Evolutionary conservation across 1,140 invertebrate species (phyloP).

Genomic region (Sycobia sp.): DNA sequence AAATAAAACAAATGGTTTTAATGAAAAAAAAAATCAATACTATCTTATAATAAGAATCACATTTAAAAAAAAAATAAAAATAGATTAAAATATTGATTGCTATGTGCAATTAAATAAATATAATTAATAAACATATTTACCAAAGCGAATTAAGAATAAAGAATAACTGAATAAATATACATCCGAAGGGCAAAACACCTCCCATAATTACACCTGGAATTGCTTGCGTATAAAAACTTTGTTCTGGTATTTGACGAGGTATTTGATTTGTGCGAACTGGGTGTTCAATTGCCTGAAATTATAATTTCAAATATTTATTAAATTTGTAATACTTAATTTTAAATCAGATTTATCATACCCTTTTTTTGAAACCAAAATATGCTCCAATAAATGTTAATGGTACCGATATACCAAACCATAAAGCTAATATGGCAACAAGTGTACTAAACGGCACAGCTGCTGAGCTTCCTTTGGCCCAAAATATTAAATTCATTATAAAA

Average conservation of each 20-base stretch:
- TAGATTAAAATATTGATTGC: too few relatives aligned
- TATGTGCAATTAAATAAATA: too few relatives aligned
- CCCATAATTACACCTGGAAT: conserved; percentile 95
- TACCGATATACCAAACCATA: conserved; percentile 98
- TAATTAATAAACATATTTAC: conserved; percentile 60
- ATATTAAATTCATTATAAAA: conserved; percentile 94
- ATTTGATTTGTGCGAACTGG: conserved; percentile 99
- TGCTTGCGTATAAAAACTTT: conserved; percentile 95
- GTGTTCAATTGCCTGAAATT: conserved; percentile 83
- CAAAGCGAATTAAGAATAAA: conserved; percentile 99
- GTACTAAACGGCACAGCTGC: conserved; percentile 97
- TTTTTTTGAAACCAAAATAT: conserved; percentile 97
- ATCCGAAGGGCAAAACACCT: conserved; percentile 97
- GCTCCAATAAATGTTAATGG: conserved; percentile 97
- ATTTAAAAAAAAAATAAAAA: too few relatives aligned
- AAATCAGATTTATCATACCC: conserved; percentile 66
- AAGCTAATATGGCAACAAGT: conserved; percentile 91
- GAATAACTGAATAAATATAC: conserved; percentile 99
- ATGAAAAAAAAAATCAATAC: too few relatives aligned
- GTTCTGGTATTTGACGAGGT: conserved; percentile 96
- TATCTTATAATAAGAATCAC: too few relatives aligned
- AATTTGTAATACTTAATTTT: background rate
- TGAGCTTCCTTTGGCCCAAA: conserved; percentile 94
- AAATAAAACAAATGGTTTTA: too few relatives aligned
- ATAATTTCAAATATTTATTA: conserved; percentile 1